phyloP scores from a whole-genome alignment of 2,888 invertebrate genomes.

The Eretmocerus hayati region DNA sequence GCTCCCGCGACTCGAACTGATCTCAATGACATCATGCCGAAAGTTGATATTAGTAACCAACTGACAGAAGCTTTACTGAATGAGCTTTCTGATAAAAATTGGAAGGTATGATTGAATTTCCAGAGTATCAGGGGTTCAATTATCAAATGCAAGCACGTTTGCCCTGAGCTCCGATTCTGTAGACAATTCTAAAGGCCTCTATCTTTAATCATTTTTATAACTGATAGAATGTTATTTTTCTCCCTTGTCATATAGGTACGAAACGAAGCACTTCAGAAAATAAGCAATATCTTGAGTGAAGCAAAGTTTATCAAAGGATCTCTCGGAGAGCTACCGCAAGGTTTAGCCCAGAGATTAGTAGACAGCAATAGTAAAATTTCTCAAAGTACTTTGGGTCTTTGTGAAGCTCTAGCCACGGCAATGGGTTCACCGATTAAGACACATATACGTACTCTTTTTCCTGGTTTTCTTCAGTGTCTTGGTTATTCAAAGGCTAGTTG shows the following conservation, averaged over 20 bases:
- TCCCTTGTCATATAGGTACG: constrained; percentile 42
- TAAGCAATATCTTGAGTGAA: constrained; percentile 64
- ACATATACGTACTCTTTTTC: constrained; percentile 75
- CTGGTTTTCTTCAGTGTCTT: constrained; percentile 65
- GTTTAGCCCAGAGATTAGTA: constrained; percentile 66
- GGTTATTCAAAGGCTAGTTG: constrained; percentile 63
- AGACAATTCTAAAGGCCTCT: too few relatives aligned
- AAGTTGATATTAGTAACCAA: constrained; percentile 73
- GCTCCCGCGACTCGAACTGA: constrained; percentile 50
- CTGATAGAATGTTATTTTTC: too few relatives aligned
- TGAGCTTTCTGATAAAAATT: constrained; percentile 83
- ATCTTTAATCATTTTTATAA: background rate
- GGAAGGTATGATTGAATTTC: constrained; percentile 62
- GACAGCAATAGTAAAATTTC: constrained; percentile 93
- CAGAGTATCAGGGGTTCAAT: background rate
- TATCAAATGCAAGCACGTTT: too few relatives aligned
- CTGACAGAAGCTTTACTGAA: constrained; percentile 74
- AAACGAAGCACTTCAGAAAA: constrained; percentile 53
- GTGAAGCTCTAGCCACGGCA: constrained; percentile 71
- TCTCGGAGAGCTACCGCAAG: constrained; percentile 78
- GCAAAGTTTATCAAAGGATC: constrained; percentile 76
- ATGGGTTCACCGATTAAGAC: constrained; percentile 77
- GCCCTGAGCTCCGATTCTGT: too few relatives aligned
- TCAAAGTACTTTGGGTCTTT: constrained; percentile 74
- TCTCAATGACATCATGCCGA: constrained; percentile 60